phyloP scores from a whole-genome alignment of 2,113 vertebrate species.

The Collichthys lucidus region DNA sequence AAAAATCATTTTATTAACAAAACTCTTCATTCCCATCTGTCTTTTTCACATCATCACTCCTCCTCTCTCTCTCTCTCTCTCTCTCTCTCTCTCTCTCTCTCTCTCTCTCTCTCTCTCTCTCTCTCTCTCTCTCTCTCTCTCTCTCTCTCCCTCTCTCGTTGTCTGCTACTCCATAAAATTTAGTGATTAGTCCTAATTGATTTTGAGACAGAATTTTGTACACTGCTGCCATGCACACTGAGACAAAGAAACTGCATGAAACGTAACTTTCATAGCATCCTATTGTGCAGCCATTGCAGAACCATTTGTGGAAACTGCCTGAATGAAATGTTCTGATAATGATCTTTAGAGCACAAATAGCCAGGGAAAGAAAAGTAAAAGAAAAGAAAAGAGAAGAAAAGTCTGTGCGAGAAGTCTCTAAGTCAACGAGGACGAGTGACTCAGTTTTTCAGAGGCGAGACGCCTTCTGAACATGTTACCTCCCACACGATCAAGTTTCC shows the following conservation, averaged over 20 bases:
- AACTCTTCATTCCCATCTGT: slow-evolving; percentile 4
- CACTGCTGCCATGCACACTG: not conserved
- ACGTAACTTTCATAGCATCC: not conserved
- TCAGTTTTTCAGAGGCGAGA: slow-evolving; percentile 28
- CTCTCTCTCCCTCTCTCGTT: too few relatives aligned
- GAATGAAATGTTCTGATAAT: not conserved
- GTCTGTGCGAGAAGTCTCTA: slow-evolving; percentile 1
- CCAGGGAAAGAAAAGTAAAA: not conserved
- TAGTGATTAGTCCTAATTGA: slow-evolving; percentile 5
- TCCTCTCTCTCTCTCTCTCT: not conserved
- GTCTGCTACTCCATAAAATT: slow-evolving; percentile 1
- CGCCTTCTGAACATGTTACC: slow-evolving; percentile 31
- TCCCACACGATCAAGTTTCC: slow-evolving; percentile 49
- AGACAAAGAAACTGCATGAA: not conserved
- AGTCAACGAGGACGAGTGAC: slow-evolving; percentile 40
- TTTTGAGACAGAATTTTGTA: not conserved
- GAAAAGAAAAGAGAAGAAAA: not conserved
- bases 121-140: not conserved
- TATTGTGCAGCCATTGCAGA: not conserved
- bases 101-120: not conserved
- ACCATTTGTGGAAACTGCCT: not conserved
- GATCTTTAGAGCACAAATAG: not conserved
- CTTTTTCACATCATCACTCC: not conserved
- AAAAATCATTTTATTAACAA: slow-evolving; percentile 20
- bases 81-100: not conserved